Base-by-base conservation (phyloP, 2,797 vertebrate genomes). In the Enteromius radiatus region DNA sequence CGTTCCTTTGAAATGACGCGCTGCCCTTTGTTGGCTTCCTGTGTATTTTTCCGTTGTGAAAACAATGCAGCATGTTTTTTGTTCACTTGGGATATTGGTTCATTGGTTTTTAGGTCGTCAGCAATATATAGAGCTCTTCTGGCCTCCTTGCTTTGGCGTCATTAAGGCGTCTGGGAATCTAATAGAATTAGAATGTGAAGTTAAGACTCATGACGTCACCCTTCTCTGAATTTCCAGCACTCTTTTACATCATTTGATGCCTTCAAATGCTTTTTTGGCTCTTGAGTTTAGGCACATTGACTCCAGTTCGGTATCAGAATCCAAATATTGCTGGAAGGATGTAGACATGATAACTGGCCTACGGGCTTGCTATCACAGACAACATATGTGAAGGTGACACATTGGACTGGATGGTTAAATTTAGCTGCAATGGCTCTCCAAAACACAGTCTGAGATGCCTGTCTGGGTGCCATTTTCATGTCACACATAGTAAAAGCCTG, bases 71-170 rank as follows among this genome's bases (percentile, higher is more conserved):
- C 36, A 28, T 74, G 41, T 3, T 14, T 67, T 65, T 26, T 23
- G 33, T 63, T 76, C 68, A 79, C 45, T 31, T 11, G 36, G 63
- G 77, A 49, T 74, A 47, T 65, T 67, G 61, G 49, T 61, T 68
- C 69, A 21, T 11, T 52, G 75, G 61, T 70, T 63, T 19, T 74
- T 59, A 49, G n/a, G 41, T 68, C 49, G 19, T 73, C 71, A 26
- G 61, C 52, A 81, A 26, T 61, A 77, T 26, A 85, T 52, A 0
- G 71, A 81, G 82, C 87, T 77, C 87, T 85, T 83, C 52, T 86
- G 76, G 33, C 56, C 38, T 86, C 14, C 10, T 69, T 68, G 45
- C 6, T 49, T 23, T n/a, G 63, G 47, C 71, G 65, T 74, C 38
- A 74, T 75, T 82, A 49, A 75, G 33, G n/a, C 61, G 45, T 64